Conservation (phyloP, 2,113 vertebrate genomes). For the Campylomormyrus numenius region DNA sequence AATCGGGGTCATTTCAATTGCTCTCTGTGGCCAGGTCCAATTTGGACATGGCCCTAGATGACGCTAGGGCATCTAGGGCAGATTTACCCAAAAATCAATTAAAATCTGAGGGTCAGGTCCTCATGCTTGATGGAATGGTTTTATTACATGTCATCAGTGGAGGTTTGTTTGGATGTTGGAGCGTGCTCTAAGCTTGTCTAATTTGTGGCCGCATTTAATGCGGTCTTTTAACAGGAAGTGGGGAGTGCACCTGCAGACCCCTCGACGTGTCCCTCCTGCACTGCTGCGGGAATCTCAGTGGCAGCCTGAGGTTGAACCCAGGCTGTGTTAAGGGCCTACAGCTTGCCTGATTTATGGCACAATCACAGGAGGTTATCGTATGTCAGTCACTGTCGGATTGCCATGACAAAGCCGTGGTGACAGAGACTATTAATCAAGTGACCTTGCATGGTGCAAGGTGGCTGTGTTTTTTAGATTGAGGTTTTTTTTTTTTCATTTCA, state of each 20-base stretch:
- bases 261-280: background rate
- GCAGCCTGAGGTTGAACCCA: background rate
- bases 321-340: background rate
- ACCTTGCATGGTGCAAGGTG: slow-evolving; percentile 8
- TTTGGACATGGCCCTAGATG: background rate
- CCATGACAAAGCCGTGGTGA: slow-evolving; percentile 22
- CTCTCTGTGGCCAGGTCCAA: background rate
- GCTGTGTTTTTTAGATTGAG: slow-evolving; percentile 19
- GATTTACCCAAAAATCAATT: slow-evolving; percentile 15
- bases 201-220: background rate
- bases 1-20: slow-evolving; percentile 2
- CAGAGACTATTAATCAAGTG: slow-evolving; percentile 28
- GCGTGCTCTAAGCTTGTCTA: background rate
- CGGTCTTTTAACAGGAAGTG: background rate
- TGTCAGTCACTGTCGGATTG: slow-evolving; percentile 26
- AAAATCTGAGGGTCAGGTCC: slow-evolving; percentile 3
- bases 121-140: background rate
- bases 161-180: background rate
- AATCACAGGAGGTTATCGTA: slow-evolving; percentile 19
- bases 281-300: slow-evolving; percentile 14
- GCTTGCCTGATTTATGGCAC: slow-evolving; percentile 26
- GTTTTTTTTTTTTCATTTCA: background rate
- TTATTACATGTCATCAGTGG: background rate
- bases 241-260: background rate
- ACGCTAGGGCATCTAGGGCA: no score